Evolutionary conservation across 1,140 invertebrate genomes (phyloP), one percentile per base, ranked within the genome.

Genomic region (Magallana angulata): DNA sequence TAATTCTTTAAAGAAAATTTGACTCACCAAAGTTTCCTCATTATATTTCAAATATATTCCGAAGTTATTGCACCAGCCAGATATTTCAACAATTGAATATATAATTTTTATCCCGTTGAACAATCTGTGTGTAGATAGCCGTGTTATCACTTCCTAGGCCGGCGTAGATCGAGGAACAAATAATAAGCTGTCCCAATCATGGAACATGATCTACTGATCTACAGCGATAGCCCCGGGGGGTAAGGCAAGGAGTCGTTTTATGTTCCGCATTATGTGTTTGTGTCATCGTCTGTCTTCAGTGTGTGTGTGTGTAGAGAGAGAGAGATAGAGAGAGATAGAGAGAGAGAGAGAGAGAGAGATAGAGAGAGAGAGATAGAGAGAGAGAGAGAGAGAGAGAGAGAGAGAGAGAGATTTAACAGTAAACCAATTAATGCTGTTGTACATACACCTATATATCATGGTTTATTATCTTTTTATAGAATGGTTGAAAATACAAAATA

Each of bases 181-280:
- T 18, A 30, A 76, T 30, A 30, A 12, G 36, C 36, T 76, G 68
- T 30, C 68, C 24, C 24, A 76, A 76, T 76, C 68, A 76, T 76
- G 14, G 68, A 76, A 76, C 68, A 76, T 76, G 68, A 76, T 76
- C 68, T 30, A 76, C 14, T 76, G 68, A 76, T 76, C 68, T 30
- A 76, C 14, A 76, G 6, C 9, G 68, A 30, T 30, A 9, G 68
- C 18, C 68, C 68, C 68, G 68, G 68, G 68, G 68, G 68, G 24
- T 76, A 24, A 3, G 68, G 24, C 68, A 76, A 48, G 68, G 24
- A 76, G 68, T 12, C 18, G 14, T 12, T 76, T 76, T 76, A 76
- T 76, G 68, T 76, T 76, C 68, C 68, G 30, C 24, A 2, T 36
- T 30, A 30, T 11, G 24, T 30, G 24, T 36, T 76, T 76, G 12